A percentile compares a stretch with the other conserved stretches of the same genome.
Conservation (phyloP, 2,797 vertebrate genomes). For the Manis javanica region DNA sequence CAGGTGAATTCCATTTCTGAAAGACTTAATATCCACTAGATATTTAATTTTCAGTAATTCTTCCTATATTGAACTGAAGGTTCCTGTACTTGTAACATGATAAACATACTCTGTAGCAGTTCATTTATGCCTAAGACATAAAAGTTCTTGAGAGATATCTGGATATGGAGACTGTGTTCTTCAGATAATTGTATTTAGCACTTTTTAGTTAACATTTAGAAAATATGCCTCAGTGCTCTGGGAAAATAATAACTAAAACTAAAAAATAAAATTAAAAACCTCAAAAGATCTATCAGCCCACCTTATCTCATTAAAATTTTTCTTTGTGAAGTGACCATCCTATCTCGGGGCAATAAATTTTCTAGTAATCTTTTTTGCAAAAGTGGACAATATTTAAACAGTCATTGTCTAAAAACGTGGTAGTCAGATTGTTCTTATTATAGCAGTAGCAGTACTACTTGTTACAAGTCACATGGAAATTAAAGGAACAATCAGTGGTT, state of each 20-base stretch:
- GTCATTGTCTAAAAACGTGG: not conserved
- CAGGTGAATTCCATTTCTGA: conserved; percentile 78
- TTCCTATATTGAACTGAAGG: not conserved
- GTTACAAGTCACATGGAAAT: not conserved
- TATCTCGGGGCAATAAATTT: not conserved
- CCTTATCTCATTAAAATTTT: not conserved
- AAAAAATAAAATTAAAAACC: not conserved
- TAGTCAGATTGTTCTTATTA: not conserved
- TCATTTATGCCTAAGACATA: not conserved
- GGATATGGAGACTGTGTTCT: not conserved
- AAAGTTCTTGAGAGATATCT: accelerated
- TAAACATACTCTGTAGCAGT: not conserved
- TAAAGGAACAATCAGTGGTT: not conserved
- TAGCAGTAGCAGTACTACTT: not conserved
- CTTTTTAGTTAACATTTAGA: not conserved
- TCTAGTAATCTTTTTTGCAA: not conserved
- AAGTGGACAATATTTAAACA: not conserved
- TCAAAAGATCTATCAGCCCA: not conserved
- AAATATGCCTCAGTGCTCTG: not conserved
- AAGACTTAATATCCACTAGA: conserved; percentile 41
- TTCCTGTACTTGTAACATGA: not conserved
- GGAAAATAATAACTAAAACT: not conserved
- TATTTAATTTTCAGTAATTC: conserved; percentile 35
- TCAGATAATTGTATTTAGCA: not conserved
- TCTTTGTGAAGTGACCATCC: not conserved